These are phyloP conservation scores for Orientallactaga sibirica DNA, from an alignment of 2,797 vertebrate species.

Conservation along the genomic window DNA sequence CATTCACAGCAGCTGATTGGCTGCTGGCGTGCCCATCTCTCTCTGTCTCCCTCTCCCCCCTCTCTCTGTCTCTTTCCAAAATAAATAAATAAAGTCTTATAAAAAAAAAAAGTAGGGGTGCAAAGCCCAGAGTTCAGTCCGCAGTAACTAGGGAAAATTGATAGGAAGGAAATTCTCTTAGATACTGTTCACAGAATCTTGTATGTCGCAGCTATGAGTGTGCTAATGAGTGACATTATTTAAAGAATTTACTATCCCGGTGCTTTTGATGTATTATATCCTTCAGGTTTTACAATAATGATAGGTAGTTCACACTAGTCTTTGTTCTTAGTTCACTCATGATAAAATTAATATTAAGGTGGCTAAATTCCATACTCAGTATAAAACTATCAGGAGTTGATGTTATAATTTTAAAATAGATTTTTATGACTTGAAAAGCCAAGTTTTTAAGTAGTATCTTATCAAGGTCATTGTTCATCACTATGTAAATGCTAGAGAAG, in stretches of 20 bases:
- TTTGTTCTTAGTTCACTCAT: conserved; percentile 9
- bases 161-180: neutral
- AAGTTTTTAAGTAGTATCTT: neutral
- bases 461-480: neutral
- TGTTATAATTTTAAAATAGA: conserved; percentile 15
- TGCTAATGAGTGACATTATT: neutral
- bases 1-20: too few relatives aligned
- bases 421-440: neutral
- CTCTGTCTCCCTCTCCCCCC: too few relatives aligned
- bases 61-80: too few relatives aligned
- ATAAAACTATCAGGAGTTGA: neutral
- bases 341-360: neutral
- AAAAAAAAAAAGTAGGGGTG: too few relatives aligned
- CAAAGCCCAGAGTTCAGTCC: too few relatives aligned
- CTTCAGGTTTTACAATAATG: neutral
- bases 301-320: neutral
- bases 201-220: neutral
- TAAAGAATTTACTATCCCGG: conserved; percentile 10
- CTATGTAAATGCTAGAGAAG: neutral
- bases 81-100: too few relatives aligned
- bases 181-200: neutral
- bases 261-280: neutral
- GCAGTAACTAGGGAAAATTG: too few relatives aligned
- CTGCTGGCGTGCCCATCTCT: too few relatives aligned
- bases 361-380: neutral